phyloP scores from a whole-genome alignment of 2,113 vertebrate genomes.

The Trochalopteron elliotii region DNA sequence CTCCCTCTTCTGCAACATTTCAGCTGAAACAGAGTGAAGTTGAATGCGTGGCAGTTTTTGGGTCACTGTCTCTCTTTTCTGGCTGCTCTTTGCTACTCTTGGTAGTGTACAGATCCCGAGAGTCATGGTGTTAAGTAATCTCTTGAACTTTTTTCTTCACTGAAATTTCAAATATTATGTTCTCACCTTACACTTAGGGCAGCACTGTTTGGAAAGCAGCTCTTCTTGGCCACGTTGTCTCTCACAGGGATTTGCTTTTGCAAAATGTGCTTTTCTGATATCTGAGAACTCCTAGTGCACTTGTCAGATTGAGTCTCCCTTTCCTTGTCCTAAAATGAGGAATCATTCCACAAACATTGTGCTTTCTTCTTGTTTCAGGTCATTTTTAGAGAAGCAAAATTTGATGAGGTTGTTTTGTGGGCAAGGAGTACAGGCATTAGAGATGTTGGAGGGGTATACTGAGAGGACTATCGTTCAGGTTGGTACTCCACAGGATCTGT shows the following conservation, averaged over 20 bases:
- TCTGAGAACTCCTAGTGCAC: not conserved
- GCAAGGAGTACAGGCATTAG: not conserved
- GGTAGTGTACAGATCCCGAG: not conserved
- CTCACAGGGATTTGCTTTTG: not conserved
- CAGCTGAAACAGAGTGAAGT: not conserved
- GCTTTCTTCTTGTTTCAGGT: not conserved
- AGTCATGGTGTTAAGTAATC: not conserved
- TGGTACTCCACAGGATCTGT: not conserved
- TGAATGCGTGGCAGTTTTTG: not conserved
- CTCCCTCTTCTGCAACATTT: not conserved
- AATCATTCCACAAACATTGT: not conserved
- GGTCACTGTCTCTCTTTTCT: not conserved
- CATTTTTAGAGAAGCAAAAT: not conserved
- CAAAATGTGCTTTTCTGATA: not conserved
- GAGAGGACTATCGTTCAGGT: not conserved
- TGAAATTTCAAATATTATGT: not conserved
- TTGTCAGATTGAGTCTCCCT: not conserved
- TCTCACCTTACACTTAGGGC: not conserved
- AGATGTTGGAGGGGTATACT: not conserved
- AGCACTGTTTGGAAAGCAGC: not conserved
- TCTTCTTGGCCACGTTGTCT: not conserved
- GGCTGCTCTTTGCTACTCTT: not conserved
- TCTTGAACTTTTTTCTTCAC: not conserved
- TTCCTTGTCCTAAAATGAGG: not conserved
- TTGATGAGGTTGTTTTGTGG: not conserved